These are phyloP conservation scores for Gopherus evgoodei DNA, from an alignment of 2,113 vertebrate species.

Conservation along the genomic window DNA sequence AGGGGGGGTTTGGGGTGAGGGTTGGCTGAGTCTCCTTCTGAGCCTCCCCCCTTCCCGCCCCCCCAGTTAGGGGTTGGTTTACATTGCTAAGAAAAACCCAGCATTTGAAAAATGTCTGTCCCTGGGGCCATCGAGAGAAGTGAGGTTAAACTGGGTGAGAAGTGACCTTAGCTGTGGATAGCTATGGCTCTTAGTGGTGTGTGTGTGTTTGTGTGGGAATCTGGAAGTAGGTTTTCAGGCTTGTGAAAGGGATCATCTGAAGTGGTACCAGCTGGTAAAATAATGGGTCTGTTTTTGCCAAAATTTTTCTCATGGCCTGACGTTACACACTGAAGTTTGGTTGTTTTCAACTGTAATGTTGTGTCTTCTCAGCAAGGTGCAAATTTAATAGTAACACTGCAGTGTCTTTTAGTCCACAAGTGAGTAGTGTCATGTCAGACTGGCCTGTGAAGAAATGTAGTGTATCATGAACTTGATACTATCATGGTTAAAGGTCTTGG, in stretches of 20 bases:
- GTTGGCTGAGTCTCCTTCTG: neutral
- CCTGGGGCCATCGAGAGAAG: neutral
- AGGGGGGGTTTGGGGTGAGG: too few species aligned
- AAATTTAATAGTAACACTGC: neutral
- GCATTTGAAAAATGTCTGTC: neutral
- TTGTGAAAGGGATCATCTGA: neutral
- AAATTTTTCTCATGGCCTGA: neutral
- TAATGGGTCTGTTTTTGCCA: neutral
- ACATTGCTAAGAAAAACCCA: neutral
- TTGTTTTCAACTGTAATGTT: neutral
- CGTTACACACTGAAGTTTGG: neutral
- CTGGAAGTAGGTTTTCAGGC: neutral
- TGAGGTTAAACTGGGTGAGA: neutral
- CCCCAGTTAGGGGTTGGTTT: neutral
- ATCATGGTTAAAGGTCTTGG: neutral
- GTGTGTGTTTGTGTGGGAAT: neutral
- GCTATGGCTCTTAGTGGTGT: too few species aligned
- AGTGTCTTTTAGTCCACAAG: neutral
- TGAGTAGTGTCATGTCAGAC: neutral
- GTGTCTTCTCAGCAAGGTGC: neutral
- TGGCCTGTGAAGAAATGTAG: neutral
- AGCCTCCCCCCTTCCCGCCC: too few species aligned
- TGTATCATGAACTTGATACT: neutral
- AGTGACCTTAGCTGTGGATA: neutral
- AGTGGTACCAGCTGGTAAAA: neutral